These are phyloP conservation scores for Heterocephalus glaber DNA, from an alignment of 2,113 vertebrate species.

Conservation along the genomic window DNA sequence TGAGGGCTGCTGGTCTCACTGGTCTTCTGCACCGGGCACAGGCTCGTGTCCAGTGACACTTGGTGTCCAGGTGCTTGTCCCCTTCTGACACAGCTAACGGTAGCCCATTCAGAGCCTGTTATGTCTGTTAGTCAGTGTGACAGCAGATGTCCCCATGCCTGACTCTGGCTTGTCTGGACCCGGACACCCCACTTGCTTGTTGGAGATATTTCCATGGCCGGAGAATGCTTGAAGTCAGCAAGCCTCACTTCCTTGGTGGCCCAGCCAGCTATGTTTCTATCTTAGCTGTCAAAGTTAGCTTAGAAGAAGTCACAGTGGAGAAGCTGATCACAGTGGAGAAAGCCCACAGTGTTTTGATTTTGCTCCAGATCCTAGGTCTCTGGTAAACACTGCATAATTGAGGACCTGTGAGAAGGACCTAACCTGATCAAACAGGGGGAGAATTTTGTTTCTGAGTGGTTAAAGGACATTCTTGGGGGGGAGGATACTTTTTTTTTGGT, in stretches of 20 bases:
- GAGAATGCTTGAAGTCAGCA: not conserved
- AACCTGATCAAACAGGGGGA: not conserved
- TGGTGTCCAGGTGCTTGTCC: not conserved
- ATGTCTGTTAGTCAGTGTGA: not conserved
- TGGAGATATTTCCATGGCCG: not conserved
- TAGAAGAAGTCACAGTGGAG: not conserved
- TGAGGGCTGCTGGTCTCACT: accelerated
- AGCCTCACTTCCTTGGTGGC: accelerated
- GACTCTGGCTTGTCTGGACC: not conserved
- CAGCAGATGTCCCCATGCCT: not conserved
- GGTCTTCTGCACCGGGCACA: no score
- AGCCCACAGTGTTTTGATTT: not conserved
- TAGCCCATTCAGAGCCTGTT: not conserved
- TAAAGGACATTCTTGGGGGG: not conserved
- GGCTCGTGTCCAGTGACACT: not conserved
- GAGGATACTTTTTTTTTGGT: no score
- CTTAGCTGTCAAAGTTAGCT: not conserved
- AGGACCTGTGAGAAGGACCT: not conserved
- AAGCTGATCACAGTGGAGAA: not conserved
- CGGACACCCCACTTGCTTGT: not conserved
- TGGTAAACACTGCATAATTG: not conserved
- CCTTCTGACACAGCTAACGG: not conserved
- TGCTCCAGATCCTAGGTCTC: not conserved
- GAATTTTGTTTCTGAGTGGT: not conserved
- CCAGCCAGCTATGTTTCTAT: not conserved